A percentile compares a stretch with the other conserved stretches of the same genome.
phyloP scores from a whole-genome alignment of 2,113 vertebrate species.

The Athene cunicularia region DNA sequence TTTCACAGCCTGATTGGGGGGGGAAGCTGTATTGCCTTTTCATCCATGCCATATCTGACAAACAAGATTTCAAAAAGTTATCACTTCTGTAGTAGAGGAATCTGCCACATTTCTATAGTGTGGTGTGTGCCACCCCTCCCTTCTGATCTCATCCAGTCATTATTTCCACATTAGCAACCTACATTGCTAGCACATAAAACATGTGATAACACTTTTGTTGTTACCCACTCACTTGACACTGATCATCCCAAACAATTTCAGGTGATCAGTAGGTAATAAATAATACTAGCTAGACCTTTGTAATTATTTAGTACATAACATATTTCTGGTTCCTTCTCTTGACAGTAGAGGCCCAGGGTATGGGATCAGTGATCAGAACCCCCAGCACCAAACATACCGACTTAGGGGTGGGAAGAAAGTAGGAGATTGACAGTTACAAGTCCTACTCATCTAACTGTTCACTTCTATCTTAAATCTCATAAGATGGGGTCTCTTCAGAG shows the following conservation, averaged over 20 bases:
- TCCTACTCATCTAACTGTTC: not conserved
- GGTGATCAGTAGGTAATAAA: not conserved
- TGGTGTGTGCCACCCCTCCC: not conserved
- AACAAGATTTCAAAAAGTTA: not conserved
- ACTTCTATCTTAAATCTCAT: not conserved
- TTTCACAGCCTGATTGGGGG: not conserved
- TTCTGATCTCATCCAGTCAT: not conserved
- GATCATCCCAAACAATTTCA: not conserved
- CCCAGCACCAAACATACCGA: not conserved
- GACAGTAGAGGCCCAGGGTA: not conserved
- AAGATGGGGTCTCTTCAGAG: not conserved
- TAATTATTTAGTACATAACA: not conserved
- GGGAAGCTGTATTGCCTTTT: not conserved
- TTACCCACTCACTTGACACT: not conserved
- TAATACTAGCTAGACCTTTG: not conserved
- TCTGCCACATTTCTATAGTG: not conserved
- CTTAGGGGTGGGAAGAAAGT: too few relatives aligned
- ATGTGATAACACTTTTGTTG: not conserved
- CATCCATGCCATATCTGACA: not conserved
- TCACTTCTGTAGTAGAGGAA: not conserved
- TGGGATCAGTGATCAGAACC: not conserved
- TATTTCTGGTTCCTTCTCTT: not conserved
- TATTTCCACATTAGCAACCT: not conserved
- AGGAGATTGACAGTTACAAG: too few relatives aligned
- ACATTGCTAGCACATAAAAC: not conserved